Conservation (phyloP, 2,888 invertebrate species). For the Polylopha cassiicola region DNA sequence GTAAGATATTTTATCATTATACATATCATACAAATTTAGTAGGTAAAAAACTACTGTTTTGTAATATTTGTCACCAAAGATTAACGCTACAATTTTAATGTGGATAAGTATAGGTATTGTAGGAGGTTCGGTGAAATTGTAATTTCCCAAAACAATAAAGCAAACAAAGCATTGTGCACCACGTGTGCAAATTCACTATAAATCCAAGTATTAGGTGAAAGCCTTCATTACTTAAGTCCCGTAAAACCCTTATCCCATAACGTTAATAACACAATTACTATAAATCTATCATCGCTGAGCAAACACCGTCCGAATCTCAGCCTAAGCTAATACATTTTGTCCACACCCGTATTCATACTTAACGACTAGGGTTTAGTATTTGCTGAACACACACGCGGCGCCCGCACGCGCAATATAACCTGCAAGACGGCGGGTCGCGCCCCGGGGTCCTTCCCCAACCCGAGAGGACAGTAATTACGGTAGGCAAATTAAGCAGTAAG, state of each 20-base stretch:
- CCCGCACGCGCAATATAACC: slow-evolving; percentile 75
- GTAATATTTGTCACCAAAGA: no score
- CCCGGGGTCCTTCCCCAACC: slow-evolving; percentile 68
- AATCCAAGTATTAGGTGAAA: slow-evolving; percentile 71
- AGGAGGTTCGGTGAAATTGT: no score
- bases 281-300: slow-evolving; percentile 76
- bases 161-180: slow-evolving; percentile 51
- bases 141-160: slow-evolving; percentile 34
- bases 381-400: slow-evolving; percentile 72
- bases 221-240: slow-evolving; percentile 76
- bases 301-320: slow-evolving; percentile 76
- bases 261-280: slow-evolving; percentile 78
- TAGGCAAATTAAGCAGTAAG: slow-evolving; percentile 79
- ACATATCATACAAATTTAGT: slow-evolving; percentile 3
- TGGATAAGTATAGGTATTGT: no score
- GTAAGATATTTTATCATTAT: slow-evolving; percentile 7
- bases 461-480: slow-evolving; percentile 78
- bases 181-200: slow-evolving; percentile 68
- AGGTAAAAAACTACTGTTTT: no score
- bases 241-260: slow-evolving; percentile 77
- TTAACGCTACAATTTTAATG: no score
- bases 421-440: slow-evolving; percentile 71
- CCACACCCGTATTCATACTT: slow-evolving; percentile 77
- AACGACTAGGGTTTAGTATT: slow-evolving; percentile 74
- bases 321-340: slow-evolving; percentile 78